Conservation (phyloP, 1,140 invertebrate species). For the Leucophenga varia region DNA sequence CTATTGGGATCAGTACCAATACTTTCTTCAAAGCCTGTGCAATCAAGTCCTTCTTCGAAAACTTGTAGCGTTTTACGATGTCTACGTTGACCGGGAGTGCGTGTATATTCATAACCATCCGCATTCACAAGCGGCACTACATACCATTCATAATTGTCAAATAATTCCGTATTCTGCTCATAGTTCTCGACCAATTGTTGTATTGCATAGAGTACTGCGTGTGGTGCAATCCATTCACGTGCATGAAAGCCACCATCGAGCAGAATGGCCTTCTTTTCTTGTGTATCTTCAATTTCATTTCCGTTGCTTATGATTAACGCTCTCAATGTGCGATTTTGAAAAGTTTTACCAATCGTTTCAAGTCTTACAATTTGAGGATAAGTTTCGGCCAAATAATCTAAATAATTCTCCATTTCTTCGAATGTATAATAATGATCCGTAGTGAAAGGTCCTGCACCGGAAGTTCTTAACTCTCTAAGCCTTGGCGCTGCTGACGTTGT, state of each 20-base stretch:
- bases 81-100: too few species aligned
- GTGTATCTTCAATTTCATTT: too few species aligned
- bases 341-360: slow-evolving; percentile 46
- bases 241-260: slow-evolving; percentile 63
- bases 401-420: slow-evolving; percentile 57
- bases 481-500: too few species aligned
- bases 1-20: slow-evolving; percentile 63
- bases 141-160: slow-evolving; percentile 60
- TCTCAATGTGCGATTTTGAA: slow-evolving; percentile 57
- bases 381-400: slow-evolving; percentile 37
- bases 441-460: not conserved
- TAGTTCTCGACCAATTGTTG: slow-evolving; percentile 59
- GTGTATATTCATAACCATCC: slow-evolving; percentile 40
- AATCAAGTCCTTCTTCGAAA: slow-evolving; percentile 57
- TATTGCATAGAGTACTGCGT: slow-evolving; percentile 62
- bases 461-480: too few species aligned
- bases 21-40: slow-evolving; percentile 39
- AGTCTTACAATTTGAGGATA: slow-evolving; percentile 52
- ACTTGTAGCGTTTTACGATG: slow-evolving; percentile 45
- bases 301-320: slow-evolving; percentile 56
- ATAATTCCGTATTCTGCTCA: slow-evolving; percentile 41
- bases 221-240: slow-evolving; percentile 67
- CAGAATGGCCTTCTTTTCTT: slow-evolving; percentile 57
- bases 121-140: slow-evolving; percentile 59
- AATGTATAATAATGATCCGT: slow-evolving; percentile 6